phyloP scores from a whole-genome alignment of 2,113 vertebrate genomes.

The Amazona guildingii region DNA sequence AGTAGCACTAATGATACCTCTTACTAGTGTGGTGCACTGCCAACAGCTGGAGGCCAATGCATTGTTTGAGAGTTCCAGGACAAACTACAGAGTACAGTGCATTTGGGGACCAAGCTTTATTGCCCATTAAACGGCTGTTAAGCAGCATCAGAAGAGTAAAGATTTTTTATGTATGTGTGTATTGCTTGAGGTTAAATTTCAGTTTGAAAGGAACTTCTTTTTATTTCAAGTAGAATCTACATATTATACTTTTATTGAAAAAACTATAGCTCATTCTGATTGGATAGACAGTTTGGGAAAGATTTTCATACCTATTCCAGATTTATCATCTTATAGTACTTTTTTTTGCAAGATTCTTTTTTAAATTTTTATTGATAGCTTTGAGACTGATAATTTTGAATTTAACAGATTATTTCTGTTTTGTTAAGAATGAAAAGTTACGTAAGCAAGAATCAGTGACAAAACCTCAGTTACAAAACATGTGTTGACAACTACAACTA shows the following conservation, averaged over 20 bases:
- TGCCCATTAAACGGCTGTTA: neutral
- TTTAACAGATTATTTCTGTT: neutral
- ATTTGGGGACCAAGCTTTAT: neutral
- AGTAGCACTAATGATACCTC: neutral
- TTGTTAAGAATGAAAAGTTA: neutral
- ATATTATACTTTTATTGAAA: neutral
- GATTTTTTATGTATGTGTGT: neutral
- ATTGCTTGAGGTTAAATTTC: neutral
- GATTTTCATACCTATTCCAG: neutral
- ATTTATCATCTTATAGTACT: neutral
- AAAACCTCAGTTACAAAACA: neutral
- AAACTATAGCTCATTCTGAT: neutral
- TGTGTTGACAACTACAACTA: neutral
- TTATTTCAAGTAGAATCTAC: neutral
- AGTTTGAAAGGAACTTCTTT: neutral
- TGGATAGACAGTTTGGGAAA: neutral
- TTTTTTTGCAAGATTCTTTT: conserved; percentile 8
- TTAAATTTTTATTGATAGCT: neutral
- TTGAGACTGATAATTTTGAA: conserved; percentile 9
- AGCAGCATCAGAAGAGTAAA: neutral
- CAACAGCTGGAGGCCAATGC: neutral
- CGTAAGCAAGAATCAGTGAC: neutral
- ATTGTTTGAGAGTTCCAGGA: neutral
- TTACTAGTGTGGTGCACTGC: neutral
- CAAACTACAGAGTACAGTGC: neutral